Percentiles rank a stretch among this genome's conserved stretches.
phyloP scores from a whole-genome alignment of 1,140 invertebrate species.

The Acyrthosiphon pisum region DNA sequence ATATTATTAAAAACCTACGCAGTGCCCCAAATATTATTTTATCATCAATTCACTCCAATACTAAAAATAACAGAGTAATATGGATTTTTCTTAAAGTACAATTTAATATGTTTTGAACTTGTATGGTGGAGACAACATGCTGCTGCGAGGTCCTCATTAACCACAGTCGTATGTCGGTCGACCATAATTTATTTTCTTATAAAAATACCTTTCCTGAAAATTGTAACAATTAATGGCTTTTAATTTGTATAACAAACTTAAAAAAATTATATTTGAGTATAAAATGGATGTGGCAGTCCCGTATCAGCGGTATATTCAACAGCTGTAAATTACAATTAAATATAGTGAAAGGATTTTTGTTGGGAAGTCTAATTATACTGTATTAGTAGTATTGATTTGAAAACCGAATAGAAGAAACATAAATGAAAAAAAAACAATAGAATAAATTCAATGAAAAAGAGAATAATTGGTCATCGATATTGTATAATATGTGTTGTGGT shows the following conservation, averaged over 20 bases:
- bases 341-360: background rate
- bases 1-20: background rate
- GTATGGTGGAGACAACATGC: too few relatives aligned
- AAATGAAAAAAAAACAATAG: constrained; percentile 18
- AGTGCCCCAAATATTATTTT: background rate
- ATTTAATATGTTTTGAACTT: too few relatives aligned
- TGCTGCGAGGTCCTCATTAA: background rate
- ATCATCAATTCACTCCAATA: too few relatives aligned
- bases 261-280: background rate
- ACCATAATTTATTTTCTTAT: background rate
- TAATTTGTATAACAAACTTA: background rate
- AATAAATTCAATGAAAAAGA: background rate
- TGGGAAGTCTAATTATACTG: background rate
- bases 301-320: background rate
- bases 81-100: background rate
- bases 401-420: background rate
- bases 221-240: background rate
- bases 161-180: background rate
- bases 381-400: constrained; percentile 7
- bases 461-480: background rate
- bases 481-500: constrained; percentile 12
- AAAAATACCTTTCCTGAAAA: background rate
- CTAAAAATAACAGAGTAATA: background rate
- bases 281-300: background rate
- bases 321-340: background rate